Conservation (phyloP, 2,888 invertebrate species). For the Criorhina ranunculi region DNA sequence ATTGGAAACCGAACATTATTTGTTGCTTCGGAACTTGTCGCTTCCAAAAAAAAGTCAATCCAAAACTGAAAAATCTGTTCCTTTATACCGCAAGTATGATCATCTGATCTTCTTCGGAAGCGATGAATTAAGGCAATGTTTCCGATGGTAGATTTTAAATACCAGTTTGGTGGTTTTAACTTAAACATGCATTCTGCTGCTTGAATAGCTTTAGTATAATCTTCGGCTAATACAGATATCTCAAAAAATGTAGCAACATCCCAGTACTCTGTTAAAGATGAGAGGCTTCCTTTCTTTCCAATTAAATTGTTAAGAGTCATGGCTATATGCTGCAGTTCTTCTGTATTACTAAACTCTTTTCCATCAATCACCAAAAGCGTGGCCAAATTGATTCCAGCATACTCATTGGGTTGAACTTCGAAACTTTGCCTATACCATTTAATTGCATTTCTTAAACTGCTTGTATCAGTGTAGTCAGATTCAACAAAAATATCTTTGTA, state of each 20-base stretch:
- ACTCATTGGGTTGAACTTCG: conserved; percentile 99
- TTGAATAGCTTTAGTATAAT: conserved; percentile 98
- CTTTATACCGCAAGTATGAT: conserved; percentile 89
- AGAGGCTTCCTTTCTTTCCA: conserved; percentile 98
- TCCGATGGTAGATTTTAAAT: conserved; percentile 97
- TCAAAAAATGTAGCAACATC: conserved; percentile 99
- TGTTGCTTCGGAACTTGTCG: conserved; percentile 92
- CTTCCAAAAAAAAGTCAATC: conserved; percentile 99
- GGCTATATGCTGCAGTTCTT: conserved; percentile 96
- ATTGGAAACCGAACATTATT: conserved; percentile 94
- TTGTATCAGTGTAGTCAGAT: conserved; percentile 94
- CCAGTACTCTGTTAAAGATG: conserved; percentile 98
- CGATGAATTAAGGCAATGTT: conserved; percentile 97
- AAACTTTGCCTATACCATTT: conserved; percentile 99
- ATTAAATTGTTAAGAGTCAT: conserved; percentile 98
- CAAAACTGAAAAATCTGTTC: conserved; percentile 97
- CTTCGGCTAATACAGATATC: conserved; percentile 98
- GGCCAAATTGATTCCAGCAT: conserved; percentile 99
- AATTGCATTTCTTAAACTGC: conserved; percentile 96
- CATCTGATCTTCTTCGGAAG: conserved; percentile 93
- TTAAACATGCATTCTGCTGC: conserved; percentile 98
- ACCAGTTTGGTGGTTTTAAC: conserved; percentile 96
- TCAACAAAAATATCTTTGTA: conserved; percentile 99
- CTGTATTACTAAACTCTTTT: conserved; percentile 96
- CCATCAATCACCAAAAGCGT: conserved; percentile 98